A percentile compares a stretch with the other conserved stretches of the same genome.
Evolutionary conservation across 2,888 invertebrate species (phyloP).

Genomic region (Cheilosia vulpina): DNA sequence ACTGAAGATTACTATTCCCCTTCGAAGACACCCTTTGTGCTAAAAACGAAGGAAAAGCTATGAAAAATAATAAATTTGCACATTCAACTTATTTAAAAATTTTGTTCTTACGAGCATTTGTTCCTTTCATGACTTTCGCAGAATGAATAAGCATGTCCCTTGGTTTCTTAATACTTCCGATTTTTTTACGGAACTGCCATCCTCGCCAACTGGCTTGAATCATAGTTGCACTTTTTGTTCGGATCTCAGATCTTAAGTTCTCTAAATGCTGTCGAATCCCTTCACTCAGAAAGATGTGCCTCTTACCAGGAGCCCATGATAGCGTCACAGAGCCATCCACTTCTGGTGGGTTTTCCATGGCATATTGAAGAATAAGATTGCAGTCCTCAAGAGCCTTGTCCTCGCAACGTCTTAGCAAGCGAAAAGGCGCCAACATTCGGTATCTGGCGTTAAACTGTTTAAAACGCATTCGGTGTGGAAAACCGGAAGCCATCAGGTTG

Average conservation of each 20-base stretch:
- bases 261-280: slow-evolving; percentile 96
- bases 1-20: slow-evolving; percentile 80
- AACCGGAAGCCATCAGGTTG: slow-evolving; percentile 97
- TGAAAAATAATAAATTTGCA: slow-evolving; percentile 75
- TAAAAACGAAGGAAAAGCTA: slow-evolving; percentile 74
- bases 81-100: slow-evolving; percentile 70
- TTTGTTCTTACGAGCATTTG: slow-evolving; percentile 79
- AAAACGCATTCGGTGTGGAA: slow-evolving; percentile 97
- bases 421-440: slow-evolving; percentile 92
- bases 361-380: slow-evolving; percentile 89
- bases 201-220: slow-evolving; percentile 95
- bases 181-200: slow-evolving; percentile 88
- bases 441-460: slow-evolving; percentile 95
- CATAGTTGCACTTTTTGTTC: slow-evolving; percentile 91
- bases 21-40: slow-evolving; percentile 82
- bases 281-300: slow-evolving; percentile 97
- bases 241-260: slow-evolving; percentile 90
- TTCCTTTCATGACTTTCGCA: slow-evolving; percentile 78
- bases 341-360: slow-evolving; percentile 86
- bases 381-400: slow-evolving; percentile 91
- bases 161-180: slow-evolving; percentile 84
- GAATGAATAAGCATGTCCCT: slow-evolving; percentile 77
- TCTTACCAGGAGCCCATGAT: slow-evolving; percentile 95
- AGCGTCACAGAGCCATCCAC: slow-evolving; percentile 87
- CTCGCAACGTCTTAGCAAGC: slow-evolving; percentile 87